Base-by-base conservation (phyloP, 2,888 invertebrate species). In the Leptarthrus brevirostris region DNA sequence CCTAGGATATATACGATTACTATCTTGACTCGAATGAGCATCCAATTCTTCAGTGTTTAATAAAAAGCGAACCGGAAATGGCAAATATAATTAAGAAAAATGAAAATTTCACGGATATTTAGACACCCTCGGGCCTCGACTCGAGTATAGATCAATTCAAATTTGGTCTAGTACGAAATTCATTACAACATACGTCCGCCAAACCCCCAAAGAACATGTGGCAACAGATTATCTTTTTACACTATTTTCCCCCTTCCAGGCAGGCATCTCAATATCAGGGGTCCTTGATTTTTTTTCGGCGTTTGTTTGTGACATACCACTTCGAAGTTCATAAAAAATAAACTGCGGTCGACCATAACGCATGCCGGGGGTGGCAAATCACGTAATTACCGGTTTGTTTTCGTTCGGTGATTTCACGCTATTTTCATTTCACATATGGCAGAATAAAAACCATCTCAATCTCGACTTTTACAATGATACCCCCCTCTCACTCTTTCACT, bases 61-160 rank as follows among this genome's bases (percentile, higher is more conserved):
- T n/a, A 30, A 30, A 30, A 30, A 5, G 30, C 30, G n/a, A 3
- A 40, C 76, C 76, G 73, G 77, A 80, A 79, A 79, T 77, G 76
- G 77, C 76, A 79, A 80, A 79, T 82, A 26, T 26, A 20, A 80
- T 80, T 77, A 79, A 79, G 78, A 79, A 82, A 83, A 83, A 81
- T 82, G 82, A 81, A 81, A 82, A 82, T 83, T 83, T 83, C 82
- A 83, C 82, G 83, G 80, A 81, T 82, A 82, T 81, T 83, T 83
- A 81, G 80, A 78, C 83, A 83, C 82, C 82, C 80, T 76, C 78
- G 66, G 75, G 77, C 71, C 74, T 71, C 53, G 69, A 34, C 34
- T 54, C 26, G 3, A 58, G 10, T n/a, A n/a, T n/a, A n/a, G n/a
- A n/a, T n/a, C n/a, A n/a, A n/a, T n/a, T n/a, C n/a, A n/a, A n/a